Base-by-base conservation (phyloP, 2,113 vertebrate species). In the Anthoscopus minutus region DNA sequence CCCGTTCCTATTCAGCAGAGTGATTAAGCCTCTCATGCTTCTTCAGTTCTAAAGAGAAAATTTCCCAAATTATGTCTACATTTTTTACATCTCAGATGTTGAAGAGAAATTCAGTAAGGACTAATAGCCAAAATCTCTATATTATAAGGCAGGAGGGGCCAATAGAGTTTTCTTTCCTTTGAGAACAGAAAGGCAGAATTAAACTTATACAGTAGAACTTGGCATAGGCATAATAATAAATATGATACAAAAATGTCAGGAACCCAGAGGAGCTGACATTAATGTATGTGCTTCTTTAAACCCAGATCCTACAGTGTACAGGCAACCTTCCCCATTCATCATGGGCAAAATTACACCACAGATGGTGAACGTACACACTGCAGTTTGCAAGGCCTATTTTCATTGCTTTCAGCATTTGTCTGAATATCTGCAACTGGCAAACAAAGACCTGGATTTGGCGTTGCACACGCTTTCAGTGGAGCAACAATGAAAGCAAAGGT, bases 131-230 rank as follows among this genome's bases (percentile, higher is more conserved):
- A 90, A 81, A 88, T 84, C 65, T 45, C 65, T 50, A 0, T 33
- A 44, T 88, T 94, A 92, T 58, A 67, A 65, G 82, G 47, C 88
- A 92, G 87, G 35, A 86, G 72, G 67, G 92, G 82, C 85, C 77
- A 84, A 88, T 69, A 92, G 50, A 92, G 37, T 47, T 90, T 88
- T 92, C 64, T 74, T 93, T 89, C 73, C 57, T 89, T 90, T 93
- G 40, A 76, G 45, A 92, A 81, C 33, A 83, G 82, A 86, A 73
- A 88, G 51, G 77, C 86, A 93, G 72, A 92, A 86, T 78, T 86
- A 94, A 71, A 66, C 62, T 94, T 74, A 16, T 2, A 84, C 80
- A 93, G 93, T 88, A 96, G 93, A 95, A 94, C 67, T 88, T 96
- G 94, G 93, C 88, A 90, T 28, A 88, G 42, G 33, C 20, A 1